phyloP scores from a whole-genome alignment of 1,140 invertebrate genomes.

The Tetramorium simillimum region DNA sequence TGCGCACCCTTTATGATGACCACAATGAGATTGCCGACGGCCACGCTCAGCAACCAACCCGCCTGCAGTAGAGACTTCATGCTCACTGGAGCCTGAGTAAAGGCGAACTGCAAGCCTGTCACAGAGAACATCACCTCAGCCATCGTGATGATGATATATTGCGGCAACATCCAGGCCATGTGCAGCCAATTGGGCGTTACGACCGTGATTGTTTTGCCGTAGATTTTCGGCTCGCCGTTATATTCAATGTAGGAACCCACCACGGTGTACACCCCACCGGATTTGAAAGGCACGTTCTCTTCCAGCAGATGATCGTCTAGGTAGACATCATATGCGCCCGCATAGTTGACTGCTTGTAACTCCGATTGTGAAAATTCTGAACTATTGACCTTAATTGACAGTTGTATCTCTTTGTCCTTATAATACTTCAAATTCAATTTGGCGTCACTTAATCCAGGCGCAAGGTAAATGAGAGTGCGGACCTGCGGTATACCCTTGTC shows the following conservation, averaged over 20 bases:
- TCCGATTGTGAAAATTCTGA: background rate
- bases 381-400: background rate
- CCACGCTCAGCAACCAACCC: constrained; percentile 95
- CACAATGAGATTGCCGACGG: constrained; percentile 96
- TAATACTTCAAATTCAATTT: background rate
- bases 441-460: background rate
- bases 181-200: constrained; percentile 90
- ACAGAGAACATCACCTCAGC: constrained; percentile 96
- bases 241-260: constrained; percentile 80
- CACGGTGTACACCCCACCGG: constrained; percentile 88
- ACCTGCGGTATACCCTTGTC: constrained; percentile 73
- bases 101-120: constrained; percentile 96
- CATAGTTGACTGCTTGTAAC: constrained; percentile 78
- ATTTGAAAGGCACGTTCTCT: constrained; percentile 79
- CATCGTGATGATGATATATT: constrained; percentile 94
- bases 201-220: constrained; percentile 80
- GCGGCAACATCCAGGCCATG: constrained; percentile 94
- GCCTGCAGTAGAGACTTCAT: constrained; percentile 98
- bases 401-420: rapidly evolving
- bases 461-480: constrained; percentile 69
- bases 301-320: constrained; percentile 76
- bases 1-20: constrained; percentile 91
- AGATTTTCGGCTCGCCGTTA: constrained; percentile 59
- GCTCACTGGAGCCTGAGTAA: constrained; percentile 94
- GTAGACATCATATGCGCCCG: constrained; percentile 80